A percentile compares a stretch with the other conserved stretches of the same genome.
Conservation (phyloP, 2,797 vertebrate genomes). For the Heliangelus exortis region DNA sequence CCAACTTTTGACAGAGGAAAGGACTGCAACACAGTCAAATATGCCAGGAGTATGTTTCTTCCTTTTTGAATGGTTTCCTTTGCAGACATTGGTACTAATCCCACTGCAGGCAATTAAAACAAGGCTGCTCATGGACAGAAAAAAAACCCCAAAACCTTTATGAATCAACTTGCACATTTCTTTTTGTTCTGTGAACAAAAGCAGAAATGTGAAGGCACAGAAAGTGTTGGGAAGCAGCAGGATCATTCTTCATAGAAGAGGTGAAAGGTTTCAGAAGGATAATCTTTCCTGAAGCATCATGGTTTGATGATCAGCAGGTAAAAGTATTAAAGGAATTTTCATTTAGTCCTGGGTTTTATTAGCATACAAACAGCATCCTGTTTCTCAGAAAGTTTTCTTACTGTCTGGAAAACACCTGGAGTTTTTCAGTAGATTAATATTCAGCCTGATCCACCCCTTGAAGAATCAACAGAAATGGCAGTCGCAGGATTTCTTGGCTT, state of each 20-base stretch:
- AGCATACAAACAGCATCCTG: neutral
- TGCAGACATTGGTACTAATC: neutral
- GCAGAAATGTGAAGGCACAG: neutral
- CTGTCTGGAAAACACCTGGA: neutral
- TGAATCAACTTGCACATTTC: neutral
- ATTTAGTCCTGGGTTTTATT: neutral
- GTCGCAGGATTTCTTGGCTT: neutral
- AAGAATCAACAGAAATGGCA: neutral
- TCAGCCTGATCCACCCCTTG: neutral
- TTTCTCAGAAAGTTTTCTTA: neutral
- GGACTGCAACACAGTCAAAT: neutral
- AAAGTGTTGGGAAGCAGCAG: neutral
- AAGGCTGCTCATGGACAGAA: neutral
- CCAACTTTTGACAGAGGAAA: neutral
- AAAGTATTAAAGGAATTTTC: neutral
- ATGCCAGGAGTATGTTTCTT: neutral
- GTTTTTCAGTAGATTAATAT: neutral
- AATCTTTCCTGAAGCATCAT: neutral
- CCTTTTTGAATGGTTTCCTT: neutral
- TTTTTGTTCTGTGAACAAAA: slow-evolving; percentile 11
- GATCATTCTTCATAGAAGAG: neutral
- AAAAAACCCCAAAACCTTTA: neutral
- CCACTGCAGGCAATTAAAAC: slow-evolving; percentile 44
- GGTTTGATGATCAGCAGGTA: neutral
- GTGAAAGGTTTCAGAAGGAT: neutral